Evolutionary conservation across 1,140 invertebrate genomes (phyloP).

Genomic region (Atopsyche davidsoni): DNA sequence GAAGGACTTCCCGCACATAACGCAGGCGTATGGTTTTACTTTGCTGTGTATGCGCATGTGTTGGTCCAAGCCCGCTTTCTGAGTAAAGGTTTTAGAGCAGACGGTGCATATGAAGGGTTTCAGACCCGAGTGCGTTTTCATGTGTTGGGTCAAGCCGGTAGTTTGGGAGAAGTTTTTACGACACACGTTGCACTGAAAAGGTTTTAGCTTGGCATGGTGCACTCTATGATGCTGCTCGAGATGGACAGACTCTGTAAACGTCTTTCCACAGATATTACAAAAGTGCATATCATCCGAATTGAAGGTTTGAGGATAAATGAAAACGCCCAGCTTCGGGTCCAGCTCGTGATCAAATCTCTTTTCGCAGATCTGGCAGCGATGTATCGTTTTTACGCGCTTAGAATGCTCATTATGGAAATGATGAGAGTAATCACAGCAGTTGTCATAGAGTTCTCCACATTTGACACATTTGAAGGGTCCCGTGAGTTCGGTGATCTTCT

Average conservation of each 20-base stretch:
- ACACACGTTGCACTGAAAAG: constrained; percentile 80
- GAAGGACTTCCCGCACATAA: constrained; percentile 63
- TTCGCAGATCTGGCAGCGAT: constrained; percentile 47
- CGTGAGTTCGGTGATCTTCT: constrained; percentile 20
- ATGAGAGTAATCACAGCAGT: constrained; percentile 45
- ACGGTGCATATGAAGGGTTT: constrained; percentile 56
- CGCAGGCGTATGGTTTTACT: constrained; percentile 59
- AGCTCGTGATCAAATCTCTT: constrained; percentile 38
- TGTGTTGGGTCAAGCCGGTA: constrained; percentile 53
- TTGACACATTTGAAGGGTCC: constrained; percentile 43
- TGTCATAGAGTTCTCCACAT: constrained; percentile 41
- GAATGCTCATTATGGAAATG: constrained; percentile 45
- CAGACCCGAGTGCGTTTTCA: constrained; percentile 60
- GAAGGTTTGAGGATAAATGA: constrained; percentile 17
- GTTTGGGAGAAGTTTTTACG: constrained; percentile 82
- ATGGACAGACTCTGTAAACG: constrained; percentile 40
- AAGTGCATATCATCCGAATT: constrained; percentile 27
- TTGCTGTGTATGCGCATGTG: constrained; percentile 56
- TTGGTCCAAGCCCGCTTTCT: constrained; percentile 50
- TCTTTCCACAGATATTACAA: constrained; percentile 42
- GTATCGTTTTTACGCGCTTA: constrained; percentile 39
- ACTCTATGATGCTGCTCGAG: constrained; percentile 46
- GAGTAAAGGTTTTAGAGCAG: constrained; percentile 71
- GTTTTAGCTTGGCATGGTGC: constrained; percentile 61
- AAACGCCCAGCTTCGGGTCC: constrained; percentile 23